Percentiles rank a stretch among this genome's conserved stretches.
These are phyloP conservation scores for Tolmerus cingulatus DNA, from an alignment of 2,888 invertebrate species.

Conservation along the genomic window DNA sequence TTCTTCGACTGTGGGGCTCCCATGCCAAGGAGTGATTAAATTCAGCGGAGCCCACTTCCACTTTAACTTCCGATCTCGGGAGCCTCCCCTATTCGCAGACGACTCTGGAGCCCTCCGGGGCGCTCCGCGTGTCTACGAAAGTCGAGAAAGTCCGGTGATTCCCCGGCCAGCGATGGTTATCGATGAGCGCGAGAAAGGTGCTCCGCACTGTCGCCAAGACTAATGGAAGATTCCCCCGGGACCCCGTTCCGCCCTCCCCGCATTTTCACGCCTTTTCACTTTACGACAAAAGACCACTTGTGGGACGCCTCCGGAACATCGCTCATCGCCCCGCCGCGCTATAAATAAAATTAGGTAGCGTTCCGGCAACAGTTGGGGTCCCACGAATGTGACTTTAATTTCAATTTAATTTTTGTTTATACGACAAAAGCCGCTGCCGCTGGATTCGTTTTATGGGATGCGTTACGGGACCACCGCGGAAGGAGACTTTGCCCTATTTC, in stretches of 20 bases:
- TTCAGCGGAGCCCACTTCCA: not conserved
- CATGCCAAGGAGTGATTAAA: not conserved
- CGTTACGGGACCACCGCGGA: not conserved
- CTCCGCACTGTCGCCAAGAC: not conserved
- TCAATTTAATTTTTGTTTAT: conserved; percentile 39
- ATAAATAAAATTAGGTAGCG: conserved; percentile 34
- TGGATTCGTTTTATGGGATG: not conserved
- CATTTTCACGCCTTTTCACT: conserved; percentile 17
- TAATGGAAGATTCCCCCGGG: not conserved
- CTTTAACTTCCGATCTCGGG: not conserved
- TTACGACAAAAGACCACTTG: conserved; percentile 34
- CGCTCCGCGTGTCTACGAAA: not conserved
- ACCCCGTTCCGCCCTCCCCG: not conserved
- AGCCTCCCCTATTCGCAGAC: not conserved
- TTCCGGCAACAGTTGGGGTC: not conserved
- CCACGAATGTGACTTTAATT: conserved; percentile 23
- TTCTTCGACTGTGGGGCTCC: not conserved
- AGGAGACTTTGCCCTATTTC: not conserved
- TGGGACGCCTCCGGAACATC: conserved; percentile 15
- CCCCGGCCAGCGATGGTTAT: not conserved
- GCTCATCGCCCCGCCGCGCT: not conserved
- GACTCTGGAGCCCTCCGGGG: not conserved
- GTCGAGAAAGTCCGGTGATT: not conserved
- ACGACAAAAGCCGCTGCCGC: not conserved
- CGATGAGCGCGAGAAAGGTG: not conserved